Base-by-base conservation (phyloP, 2,888 invertebrate species). In the Pocota personata region DNA sequence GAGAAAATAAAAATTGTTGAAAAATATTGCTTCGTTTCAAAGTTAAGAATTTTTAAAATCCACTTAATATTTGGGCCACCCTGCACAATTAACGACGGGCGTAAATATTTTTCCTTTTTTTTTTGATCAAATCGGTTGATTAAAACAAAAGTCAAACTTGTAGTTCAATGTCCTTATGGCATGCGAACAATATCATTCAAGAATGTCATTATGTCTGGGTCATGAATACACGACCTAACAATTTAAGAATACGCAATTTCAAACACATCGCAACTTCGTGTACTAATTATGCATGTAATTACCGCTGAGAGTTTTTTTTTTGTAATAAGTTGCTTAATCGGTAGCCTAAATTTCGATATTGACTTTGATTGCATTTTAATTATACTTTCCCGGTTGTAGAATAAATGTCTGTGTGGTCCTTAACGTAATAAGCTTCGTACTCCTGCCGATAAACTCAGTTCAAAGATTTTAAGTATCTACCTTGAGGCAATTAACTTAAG, bases 361-460 rank as follows among this genome's bases (percentile, higher is more conserved):
- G 72, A 52, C 62, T 40, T 40, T 73, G 30, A 73, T 73, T 62
- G 48, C 32, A 30, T 40, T 62, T 52, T 50, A 52, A 40, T 40
- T 40, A 52, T 3, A 12, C 2, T 21, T 14, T 19, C 16, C 14
- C 12, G 30, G 7, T 24, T 60, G 43, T n/a, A 14, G 14, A 40
- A 30, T 27, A 21, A 32, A 30, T 10, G 21, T 12, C 50, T 32
- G 3, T 7, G 5, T 19, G n/a, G 12, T 10, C 21, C 48, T 6
- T 8, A 32, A 35, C 14, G 12, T 32, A 50, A 32, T 48, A n/a
- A 30, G 24, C 30, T 48, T 50, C 21, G 12, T 46, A 16, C 48
- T 19, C 16, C 27, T 19, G 14, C 4, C n/a, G 24, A 21, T 40
- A 37, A n/a, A 7, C 4, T 46, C 16, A 16, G 16, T 32, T 64